phyloP scores from a whole-genome alignment of 2,888 invertebrate species.

The Malacosoma neustria region DNA sequence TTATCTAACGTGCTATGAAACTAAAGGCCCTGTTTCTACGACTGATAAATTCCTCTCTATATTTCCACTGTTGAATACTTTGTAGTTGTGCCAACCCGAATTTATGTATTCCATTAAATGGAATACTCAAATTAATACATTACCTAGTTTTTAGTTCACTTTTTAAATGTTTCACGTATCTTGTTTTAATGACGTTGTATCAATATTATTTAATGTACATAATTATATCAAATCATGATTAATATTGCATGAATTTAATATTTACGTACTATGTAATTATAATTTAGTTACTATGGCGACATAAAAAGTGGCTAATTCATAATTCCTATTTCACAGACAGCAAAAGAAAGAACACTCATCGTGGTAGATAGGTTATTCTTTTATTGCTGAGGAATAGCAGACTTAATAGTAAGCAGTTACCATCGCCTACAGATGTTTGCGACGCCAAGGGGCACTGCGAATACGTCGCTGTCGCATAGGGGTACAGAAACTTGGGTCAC shows the following conservation, averaged over 20 bases:
- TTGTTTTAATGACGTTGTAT: not conserved
- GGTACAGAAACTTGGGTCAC: no score
- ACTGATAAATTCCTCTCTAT: constrained; percentile 49
- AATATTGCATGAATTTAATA: not conserved
- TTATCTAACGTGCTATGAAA: constrained; percentile 19
- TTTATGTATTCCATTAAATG: constrained; percentile 71
- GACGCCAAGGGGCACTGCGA: no score
- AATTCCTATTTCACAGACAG: no score
- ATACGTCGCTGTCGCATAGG: no score
- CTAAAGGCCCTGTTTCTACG: constrained; percentile 33
- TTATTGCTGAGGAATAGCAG: no score
- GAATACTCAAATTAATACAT: constrained; percentile 28
- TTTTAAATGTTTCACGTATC: not conserved
- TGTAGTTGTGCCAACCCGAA: constrained; percentile 72
- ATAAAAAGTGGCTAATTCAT: no score
- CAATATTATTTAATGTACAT: not conserved
- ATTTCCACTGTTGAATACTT: constrained; percentile 55
- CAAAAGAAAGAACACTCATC: no score
- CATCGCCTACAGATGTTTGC: no score
- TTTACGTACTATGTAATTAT: not conserved
- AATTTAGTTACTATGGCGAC: no score
- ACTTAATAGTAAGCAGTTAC: no score
- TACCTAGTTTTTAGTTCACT: no score
- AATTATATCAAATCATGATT: not conserved
- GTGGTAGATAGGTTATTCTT: no score